Base-by-base conservation (phyloP, 2,888 invertebrate genomes). In the Dryobota labecula region DNA sequence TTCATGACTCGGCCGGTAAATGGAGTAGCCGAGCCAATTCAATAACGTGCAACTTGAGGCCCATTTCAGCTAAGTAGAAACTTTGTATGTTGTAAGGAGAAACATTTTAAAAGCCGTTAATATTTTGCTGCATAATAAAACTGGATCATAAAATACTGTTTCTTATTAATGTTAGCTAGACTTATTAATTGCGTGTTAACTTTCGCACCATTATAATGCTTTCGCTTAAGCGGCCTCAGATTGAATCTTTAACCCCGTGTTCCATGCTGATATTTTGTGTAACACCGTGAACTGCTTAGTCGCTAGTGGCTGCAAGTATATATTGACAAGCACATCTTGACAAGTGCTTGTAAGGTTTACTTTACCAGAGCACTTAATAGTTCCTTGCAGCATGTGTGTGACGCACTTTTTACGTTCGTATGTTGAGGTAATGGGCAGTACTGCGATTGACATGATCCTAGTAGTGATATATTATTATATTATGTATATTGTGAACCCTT, bases 1-100 rank as follows among this genome's bases (percentile, higher is more conserved):
- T 93, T 91, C 92, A 93, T 92, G 91, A 89, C 89, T 87, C 82
- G 86, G 79, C 79, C 84, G 73, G 84, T 88, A 90, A 91, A 92
- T 89, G 87, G 90, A 89, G 89, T 88, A 90, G 88, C 87, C 87
- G 78, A 73, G 84, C 77, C 85, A 85, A 87, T 89, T 86, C 88
- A 88, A 88, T 88, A 87, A 82, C 75, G 72, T 75, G 76, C 76
- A 76, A 76, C 83, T 85, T 83, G 82, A 84, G 84, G 78, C 84
- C 78, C 81, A 82, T 83, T 84, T 76, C 73, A 80, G 76, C 80
- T 73, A 78, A 86, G 82, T 81, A 76, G 64, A 74, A 83, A 77
- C 70, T 77, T 54, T 76, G 62, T 66, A 69, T 66, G 43, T 65
- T 65, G 58, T 27, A 58, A 58, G 56, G 33, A 70, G 70, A 69